A percentile compares a stretch with the other conserved stretches of the same genome.
These are phyloP conservation scores for Hypotaenidia okinawae DNA, from an alignment of 2,797 vertebrate genomes.

Conservation along the genomic window DNA sequence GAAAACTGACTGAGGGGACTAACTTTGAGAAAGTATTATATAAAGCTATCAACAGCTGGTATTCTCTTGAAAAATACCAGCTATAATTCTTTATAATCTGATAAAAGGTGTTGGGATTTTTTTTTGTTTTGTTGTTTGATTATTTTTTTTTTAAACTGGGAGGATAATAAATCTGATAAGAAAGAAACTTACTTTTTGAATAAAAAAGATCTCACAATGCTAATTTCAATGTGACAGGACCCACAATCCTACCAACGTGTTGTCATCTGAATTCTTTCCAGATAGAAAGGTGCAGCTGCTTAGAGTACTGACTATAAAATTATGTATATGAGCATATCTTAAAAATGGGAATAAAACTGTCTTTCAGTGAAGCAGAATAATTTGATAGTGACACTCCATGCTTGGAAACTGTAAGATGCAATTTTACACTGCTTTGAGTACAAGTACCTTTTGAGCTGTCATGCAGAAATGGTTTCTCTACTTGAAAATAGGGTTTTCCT, in stretches of 20 bases:
- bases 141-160: background rate
- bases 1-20: background rate
- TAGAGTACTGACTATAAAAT: slow-evolving; percentile 80
- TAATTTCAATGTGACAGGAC: slow-evolving; percentile 50
- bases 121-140: background rate
- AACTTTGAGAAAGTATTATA: background rate
- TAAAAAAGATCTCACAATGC: slow-evolving; percentile 44
- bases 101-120: background rate
- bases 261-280: slow-evolving; percentile 63
- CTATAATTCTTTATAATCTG: background rate
- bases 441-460: slow-evolving; percentile 82
- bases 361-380: slow-evolving; percentile 85
- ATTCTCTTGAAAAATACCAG: background rate
- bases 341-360: slow-evolving; percentile 79
- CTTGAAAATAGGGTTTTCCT: slow-evolving; percentile 79
- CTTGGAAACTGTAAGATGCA: slow-evolving; percentile 80
- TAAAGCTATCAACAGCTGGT: background rate
- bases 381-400: slow-evolving; percentile 84
- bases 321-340: slow-evolving; percentile 81
- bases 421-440: slow-evolving; percentile 86
- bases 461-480: slow-evolving; percentile 79
- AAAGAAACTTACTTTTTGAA: slow-evolving; percentile 17
- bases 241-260: slow-evolving; percentile 41
- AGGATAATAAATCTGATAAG: background rate
- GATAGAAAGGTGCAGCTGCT: slow-evolving; percentile 66